These are phyloP conservation scores for Sebastes miniatus DNA, from an alignment of 2,797 vertebrate species.

Conservation along the genomic window DNA sequence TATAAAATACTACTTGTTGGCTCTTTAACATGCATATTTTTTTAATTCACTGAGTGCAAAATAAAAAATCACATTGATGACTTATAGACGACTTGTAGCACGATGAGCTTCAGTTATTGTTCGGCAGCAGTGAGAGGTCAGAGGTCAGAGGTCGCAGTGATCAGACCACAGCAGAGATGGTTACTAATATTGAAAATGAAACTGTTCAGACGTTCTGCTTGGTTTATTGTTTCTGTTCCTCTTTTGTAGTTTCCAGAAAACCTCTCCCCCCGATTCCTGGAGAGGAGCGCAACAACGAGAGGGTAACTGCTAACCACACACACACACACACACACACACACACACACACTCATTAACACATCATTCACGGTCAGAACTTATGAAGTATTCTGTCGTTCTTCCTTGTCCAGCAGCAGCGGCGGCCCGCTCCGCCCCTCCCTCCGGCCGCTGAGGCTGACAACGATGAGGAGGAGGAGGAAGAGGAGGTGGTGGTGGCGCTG, in stretches of 20 bases:
- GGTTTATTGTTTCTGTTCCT: slow-evolving; percentile 45
- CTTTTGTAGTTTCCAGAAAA: slow-evolving; percentile 83
- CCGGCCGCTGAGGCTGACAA: rapidly evolving
- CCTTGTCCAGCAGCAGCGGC: slow-evolving; percentile 43
- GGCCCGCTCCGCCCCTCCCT: slow-evolving; percentile 54
- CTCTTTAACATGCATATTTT: background rate
- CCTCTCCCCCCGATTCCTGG: slow-evolving; percentile 85
- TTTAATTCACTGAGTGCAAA: background rate
- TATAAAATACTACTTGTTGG: background rate
- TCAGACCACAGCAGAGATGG: too few species aligned
- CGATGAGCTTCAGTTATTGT: too few species aligned
- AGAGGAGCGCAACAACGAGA: slow-evolving; percentile 10
- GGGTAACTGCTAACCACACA: background rate
- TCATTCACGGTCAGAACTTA: background rate
- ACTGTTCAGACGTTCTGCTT: background rate
- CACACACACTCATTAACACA: background rate
- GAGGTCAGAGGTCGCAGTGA: background rate
- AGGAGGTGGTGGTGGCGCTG: slow-evolving; percentile 87
- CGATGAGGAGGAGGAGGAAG: slow-evolving; percentile 52
- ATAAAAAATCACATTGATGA: background rate
- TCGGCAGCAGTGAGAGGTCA: background rate
- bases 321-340: slow-evolving; percentile 3
- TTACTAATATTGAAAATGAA: rapidly evolving
- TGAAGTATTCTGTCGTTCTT: rapidly evolving
- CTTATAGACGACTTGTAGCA: too few species aligned